Evolutionary conservation across 2,888 invertebrate genomes (phyloP), one percentile per base, ranked within the genome.

Genomic region (Cataglyphis albicans): DNA sequence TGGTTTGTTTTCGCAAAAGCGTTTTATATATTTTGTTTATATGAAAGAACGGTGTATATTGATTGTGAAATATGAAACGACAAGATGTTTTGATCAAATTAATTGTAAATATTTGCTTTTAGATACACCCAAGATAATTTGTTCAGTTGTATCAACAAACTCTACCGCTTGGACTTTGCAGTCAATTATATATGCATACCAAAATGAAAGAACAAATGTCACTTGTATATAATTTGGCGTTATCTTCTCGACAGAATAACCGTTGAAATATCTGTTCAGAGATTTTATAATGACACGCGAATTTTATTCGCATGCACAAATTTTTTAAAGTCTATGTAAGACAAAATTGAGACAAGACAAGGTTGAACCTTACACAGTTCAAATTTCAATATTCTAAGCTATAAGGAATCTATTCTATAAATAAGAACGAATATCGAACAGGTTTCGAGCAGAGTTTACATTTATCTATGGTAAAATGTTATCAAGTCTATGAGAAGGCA

Each of bases 81-180:
- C 85, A 88, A 88, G 85, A 89, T 85, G 83, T 75, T 85, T 90
- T 84, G 89, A 89, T 86, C 86, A 85, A 87, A 86, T 88, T 87
- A 84, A 76, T 21, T 21, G 21, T 48, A 29, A 52, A 52, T 52
- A 52, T 52, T 52, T 52, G n/a, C 7, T n/a, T 52, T 52, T 7
- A 52, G 18, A 2, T 88, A 90, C 86, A 90, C 81, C 86, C 84
- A 86, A 85, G 87, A 88, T 88, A 75, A 84, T 91, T 91, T 86
- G 86, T 89, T 86, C 82, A 86, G 87, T 87, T 86, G 88, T 90
- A 88, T 89, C 87, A 86, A 88, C 86, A 88, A 85, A 87, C 82
- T 85, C 63, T 81, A 41, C 1, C 68, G 15, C 21, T 41, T 57
- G 76, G 74, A 68, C 78, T 81, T 61, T 84, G 83, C 64, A 41